Conservation (phyloP, 2,888 invertebrate species). For the Halocaridina rubra region DNA sequence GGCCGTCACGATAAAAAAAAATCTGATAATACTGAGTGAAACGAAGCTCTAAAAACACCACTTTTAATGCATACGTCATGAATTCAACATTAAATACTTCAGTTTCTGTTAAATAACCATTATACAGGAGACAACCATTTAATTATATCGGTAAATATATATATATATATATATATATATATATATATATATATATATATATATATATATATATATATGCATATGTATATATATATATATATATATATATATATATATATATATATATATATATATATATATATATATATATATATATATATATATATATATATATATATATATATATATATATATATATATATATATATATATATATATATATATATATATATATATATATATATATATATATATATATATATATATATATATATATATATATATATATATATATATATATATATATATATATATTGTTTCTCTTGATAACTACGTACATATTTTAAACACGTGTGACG, state of each 20-base stretch:
- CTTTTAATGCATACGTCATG: too few species aligned
- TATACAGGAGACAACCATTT: too few species aligned
- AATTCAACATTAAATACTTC: too few species aligned
- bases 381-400: background rate
- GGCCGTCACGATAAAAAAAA: too few species aligned
- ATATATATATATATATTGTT: background rate
- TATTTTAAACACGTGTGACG: too few species aligned
- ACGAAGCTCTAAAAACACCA: too few species aligned
- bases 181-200: background rate
- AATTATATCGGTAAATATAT: background rate
- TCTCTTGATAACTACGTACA: background rate
- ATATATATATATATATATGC: background rate
- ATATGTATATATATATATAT: background rate
- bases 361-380: background rate
- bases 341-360: background rate
- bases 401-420: background rate
- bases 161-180: background rate
- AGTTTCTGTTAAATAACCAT: too few species aligned
- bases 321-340: background rate
- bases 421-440: background rate
- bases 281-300: background rate
- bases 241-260: background rate
- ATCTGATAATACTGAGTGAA: too few species aligned
- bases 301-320: background rate
- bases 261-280: background rate